Base-by-base conservation (phyloP, 2,888 invertebrate species). In the Thymelicus acteon region DNA sequence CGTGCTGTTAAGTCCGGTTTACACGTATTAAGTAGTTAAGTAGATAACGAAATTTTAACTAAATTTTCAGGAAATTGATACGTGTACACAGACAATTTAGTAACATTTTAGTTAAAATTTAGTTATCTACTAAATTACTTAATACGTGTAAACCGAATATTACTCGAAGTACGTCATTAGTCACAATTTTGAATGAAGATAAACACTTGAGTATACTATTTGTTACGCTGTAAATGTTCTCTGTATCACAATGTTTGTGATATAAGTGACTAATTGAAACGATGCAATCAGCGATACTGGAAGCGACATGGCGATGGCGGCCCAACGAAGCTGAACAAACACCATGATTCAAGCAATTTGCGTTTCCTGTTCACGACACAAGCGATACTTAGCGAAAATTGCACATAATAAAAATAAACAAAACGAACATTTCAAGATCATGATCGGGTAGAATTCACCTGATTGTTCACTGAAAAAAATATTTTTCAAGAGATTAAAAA, bases 341-440 rank as follows among this genome's bases (percentile, higher is more conserved):
- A 60, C 49, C 19, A 49, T 48, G 48, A 49, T 67, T 66, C 39
- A 48, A 58, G 58, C 60, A 47, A 67, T 60, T 60, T 48, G 12
- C 39, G 40, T 48, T 67, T 67, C 67, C 67, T 60, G 67, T 40
- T 39, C 31, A 7, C 48, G 44, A 5, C 24, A 12, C 12, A 31
- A 19, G 5, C 10, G 10, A 19, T 40, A 24, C 12, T 60, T 40
- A 37, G n/a, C 15, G 48, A 15, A 24, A 31, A 49, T 62, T 24
- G 24, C 44, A 65, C 40, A 39, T 60, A 19, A 58, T 31, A 31
- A 31, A 31, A 31, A 31, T 15, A 10, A 19, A 8, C 31, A 60
- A 60, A 15, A 52, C 8, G n/a, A 54, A 40, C 0, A 39, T 13
- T 40, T 13, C 44, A 44, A 44, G 44, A 10, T 44, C 8, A 44